Conservation (phyloP, 2,797 vertebrate genomes). For the Megalops cyprinoides region DNA sequence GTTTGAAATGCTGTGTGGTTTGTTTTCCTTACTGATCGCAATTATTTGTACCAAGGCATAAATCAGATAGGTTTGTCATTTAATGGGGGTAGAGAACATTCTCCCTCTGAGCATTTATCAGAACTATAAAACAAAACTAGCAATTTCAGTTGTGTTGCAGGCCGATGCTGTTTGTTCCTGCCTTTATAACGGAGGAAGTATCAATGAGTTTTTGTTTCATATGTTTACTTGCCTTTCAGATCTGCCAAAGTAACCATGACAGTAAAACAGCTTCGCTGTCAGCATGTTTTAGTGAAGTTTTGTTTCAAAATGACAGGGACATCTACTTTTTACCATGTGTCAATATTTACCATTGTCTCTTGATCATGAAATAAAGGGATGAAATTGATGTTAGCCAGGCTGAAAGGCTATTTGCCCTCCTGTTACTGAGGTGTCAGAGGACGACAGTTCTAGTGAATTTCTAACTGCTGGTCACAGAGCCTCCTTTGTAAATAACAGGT, state of each 20-base stretch:
- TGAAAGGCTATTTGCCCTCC: constrained; percentile 35
- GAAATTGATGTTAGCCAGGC: constrained; percentile 36
- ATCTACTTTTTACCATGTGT: constrained; percentile 27
- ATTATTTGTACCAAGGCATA: too few species aligned
- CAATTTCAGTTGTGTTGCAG: too few species aligned
- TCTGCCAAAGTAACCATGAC: background rate
- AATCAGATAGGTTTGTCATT: constrained; percentile 27
- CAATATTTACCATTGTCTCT: constrained; percentile 27
- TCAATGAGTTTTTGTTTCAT: background rate
- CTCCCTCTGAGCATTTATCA: too few species aligned
- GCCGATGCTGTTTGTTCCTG: background rate
- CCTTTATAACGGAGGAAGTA: background rate
- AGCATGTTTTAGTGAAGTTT: constrained; percentile 54
- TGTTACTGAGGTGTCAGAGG: background rate
- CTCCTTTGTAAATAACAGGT: constrained; percentile 40
- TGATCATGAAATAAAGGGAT: constrained; percentile 39
- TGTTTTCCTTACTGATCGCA: background rate
- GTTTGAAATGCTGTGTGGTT: background rate
- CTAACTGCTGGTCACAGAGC: background rate
- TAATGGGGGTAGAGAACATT: background rate
- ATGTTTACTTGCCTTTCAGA: background rate
- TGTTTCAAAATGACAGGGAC: constrained; percentile 37
- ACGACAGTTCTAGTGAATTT: background rate
- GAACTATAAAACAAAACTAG: too few species aligned
- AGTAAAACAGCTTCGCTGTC: background rate